Percentiles rank a stretch among this genome's conserved stretches.
Conservation (phyloP, 2,797 vertebrate species). For the Sebastes miniatus region DNA sequence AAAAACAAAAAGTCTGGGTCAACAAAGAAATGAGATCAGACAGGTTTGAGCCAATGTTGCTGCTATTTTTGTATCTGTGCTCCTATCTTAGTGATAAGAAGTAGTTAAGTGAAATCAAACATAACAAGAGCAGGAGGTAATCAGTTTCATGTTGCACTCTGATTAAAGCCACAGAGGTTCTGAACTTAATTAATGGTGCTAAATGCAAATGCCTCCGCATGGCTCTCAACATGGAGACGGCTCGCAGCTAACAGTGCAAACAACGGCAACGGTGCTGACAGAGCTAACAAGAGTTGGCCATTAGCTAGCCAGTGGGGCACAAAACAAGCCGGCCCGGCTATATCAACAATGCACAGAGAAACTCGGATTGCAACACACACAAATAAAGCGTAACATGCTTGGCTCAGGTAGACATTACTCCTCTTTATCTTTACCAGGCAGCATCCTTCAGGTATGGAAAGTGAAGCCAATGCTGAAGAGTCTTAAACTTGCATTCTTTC, state of each 20-base stretch:
- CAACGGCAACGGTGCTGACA: neutral
- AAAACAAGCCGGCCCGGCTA: neutral
- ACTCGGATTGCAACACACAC: neutral
- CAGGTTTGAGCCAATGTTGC: neutral
- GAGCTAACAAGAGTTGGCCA: neutral
- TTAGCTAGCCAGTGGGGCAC: too few species aligned
- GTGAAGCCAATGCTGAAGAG: too few species aligned
- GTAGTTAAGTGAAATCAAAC: neutral
- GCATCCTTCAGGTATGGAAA: too few species aligned
- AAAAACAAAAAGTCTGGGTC: slow-evolving; percentile 42
- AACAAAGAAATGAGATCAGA: slow-evolving; percentile 15
- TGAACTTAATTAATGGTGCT: neutral
- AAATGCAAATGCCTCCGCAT: neutral
- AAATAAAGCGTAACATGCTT: neutral
- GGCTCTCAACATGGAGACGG: neutral
- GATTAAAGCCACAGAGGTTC: neutral
- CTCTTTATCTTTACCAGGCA: too few species aligned
- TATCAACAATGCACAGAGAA: neutral
- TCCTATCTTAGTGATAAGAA: neutral
- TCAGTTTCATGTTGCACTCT: neutral
- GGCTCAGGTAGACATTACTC: neutral
- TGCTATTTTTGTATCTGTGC: slow-evolving; percentile 1
- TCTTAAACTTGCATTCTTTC: too few species aligned
- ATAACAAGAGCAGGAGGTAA: neutral
- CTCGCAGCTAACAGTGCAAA: neutral